A percentile compares a stretch with the other conserved stretches of the same genome.
These are phyloP conservation scores for Arctocebus calabarensis DNA, from an alignment of 2,797 vertebrate genomes.

Conservation along the genomic window DNA sequence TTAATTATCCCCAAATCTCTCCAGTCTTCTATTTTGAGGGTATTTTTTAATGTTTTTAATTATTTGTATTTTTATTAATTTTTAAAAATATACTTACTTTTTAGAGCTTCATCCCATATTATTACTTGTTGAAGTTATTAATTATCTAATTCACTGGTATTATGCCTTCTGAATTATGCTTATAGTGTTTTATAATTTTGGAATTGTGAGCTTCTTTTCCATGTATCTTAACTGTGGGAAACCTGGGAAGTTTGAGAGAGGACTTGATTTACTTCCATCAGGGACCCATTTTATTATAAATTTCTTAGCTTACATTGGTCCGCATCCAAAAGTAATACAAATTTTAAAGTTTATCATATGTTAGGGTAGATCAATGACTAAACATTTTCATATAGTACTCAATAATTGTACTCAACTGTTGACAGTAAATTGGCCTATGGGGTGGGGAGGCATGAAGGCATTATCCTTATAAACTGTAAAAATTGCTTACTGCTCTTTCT, in stretches of 20 bases:
- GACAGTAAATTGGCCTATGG: not conserved
- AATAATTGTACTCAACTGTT: not conserved
- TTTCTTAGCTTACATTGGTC: not conserved
- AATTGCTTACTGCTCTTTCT: not conserved
- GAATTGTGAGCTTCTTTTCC: not conserved
- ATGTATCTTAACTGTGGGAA: not conserved
- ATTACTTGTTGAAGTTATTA: not conserved
- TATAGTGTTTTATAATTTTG: not conserved
- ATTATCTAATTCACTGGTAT: not conserved
- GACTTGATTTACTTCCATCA: not conserved
- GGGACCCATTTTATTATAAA: not conserved
- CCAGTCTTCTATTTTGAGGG: not conserved
- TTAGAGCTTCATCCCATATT: not conserved
- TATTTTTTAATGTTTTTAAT: not conserved
- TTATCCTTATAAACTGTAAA: not conserved
- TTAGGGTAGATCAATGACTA: not conserved
- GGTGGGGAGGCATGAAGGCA: fast-evolving
- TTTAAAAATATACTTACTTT: not conserved
- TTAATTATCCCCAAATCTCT: not conserved
- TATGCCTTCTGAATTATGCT: not conserved
- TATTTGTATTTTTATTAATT: constrained; percentile 13
- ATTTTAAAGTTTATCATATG: not conserved
- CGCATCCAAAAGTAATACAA: not conserved
- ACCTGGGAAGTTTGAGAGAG: not conserved
- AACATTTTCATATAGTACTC: not conserved